These are phyloP conservation scores for Gryon sp. DNA, from an alignment of 1,140 invertebrate genomes.

Conservation along the genomic window DNA sequence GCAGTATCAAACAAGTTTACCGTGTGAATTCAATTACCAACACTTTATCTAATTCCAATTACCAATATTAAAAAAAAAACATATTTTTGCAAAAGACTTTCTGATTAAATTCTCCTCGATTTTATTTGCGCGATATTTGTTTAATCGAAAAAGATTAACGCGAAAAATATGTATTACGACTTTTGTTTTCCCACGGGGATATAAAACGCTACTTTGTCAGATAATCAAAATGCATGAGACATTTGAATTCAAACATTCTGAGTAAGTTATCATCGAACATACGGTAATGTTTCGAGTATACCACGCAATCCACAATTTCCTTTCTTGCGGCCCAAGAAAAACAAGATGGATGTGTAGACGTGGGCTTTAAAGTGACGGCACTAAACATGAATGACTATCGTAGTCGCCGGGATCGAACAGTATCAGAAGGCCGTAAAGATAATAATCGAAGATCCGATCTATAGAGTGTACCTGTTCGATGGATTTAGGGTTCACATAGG, in stretches of 20 bases:
- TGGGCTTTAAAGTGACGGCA: conserved; percentile 48
- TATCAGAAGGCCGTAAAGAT: conserved; percentile 57
- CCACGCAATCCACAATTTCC: conserved; percentile 42
- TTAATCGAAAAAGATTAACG: background rate
- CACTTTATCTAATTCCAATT: conserved; percentile 16
- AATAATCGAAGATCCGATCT: conserved; percentile 61
- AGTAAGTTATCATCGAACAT: conserved; percentile 44
- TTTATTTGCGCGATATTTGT: conserved; percentile 11
- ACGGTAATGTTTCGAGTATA: conserved; percentile 28
- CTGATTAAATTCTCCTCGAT: conserved; percentile 1
- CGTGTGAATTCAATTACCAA: conserved; percentile 38
- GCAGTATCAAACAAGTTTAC: conserved; percentile 11
- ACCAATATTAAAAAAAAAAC: no score
- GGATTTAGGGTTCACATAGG: conserved; percentile 55
- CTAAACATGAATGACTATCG: conserved; percentile 57
- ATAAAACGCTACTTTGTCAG: conserved; percentile 15
- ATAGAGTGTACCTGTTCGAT: conserved; percentile 50
- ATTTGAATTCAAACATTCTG: conserved; percentile 49
- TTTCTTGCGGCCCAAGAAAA: conserved; percentile 28
- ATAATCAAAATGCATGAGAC: conserved; percentile 52
- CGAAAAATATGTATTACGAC: conserved; percentile 3
- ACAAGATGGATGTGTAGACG: conserved; percentile 49
- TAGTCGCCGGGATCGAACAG: conserved; percentile 37
- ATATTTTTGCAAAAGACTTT: no score
- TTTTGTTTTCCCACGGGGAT: conserved; percentile 25